Evolutionary conservation across 2,113 vertebrate genomes (phyloP), one percentile per base, ranked within the genome.

Genomic region (Macquaria australasica): DNA sequence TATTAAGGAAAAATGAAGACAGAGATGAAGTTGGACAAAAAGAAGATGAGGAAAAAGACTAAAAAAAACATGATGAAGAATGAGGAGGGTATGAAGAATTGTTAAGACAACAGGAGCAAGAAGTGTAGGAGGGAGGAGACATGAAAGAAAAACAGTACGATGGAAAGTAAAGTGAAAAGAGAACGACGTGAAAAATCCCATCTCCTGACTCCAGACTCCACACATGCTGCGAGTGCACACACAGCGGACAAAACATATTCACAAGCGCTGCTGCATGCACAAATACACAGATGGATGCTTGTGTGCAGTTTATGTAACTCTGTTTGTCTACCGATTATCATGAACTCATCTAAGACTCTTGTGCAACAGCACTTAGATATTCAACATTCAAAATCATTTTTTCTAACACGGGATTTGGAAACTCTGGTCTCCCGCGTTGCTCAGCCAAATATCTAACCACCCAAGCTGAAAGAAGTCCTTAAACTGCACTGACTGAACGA

Each of bases 251-350:
- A 63, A 62, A 18, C 50, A 59, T 64, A 81, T 81, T 78, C 59
- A 53, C 45, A 53, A 59, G 23, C 8, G 0, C 37, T 48, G 55
- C 25, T 31, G 41, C 71, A 48, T 6, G 37, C 34, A 51, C 69
- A 80, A 72, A 73, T 3, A 60, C 41, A 83, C 76, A 87, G 53
- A 83, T 3, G 11, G 67, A 82, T 68, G 62, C 43, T 48, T 62
- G 21, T 81, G 84, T 75, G 55, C 63, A 75, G 55, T 91, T 90
- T 91, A 91, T 63, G 73, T 88, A 90, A 90, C 84, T 73, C 45
- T 88, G 86, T 89, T 89, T 90, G 70, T 87, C 50, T 70, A 71
- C 60, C 20, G 43, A 79, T 89, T 81, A 90, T 76, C 71, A 69
- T 67, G 62, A 82, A 89, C 48, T 89, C 66, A 62, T 88, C 82